A percentile compares a stretch with the other conserved stretches of the same genome.
These are phyloP conservation scores for Microctonus aethiopoides DNA, from an alignment of 2,888 invertebrate genomes.

Conservation along the genomic window DNA sequence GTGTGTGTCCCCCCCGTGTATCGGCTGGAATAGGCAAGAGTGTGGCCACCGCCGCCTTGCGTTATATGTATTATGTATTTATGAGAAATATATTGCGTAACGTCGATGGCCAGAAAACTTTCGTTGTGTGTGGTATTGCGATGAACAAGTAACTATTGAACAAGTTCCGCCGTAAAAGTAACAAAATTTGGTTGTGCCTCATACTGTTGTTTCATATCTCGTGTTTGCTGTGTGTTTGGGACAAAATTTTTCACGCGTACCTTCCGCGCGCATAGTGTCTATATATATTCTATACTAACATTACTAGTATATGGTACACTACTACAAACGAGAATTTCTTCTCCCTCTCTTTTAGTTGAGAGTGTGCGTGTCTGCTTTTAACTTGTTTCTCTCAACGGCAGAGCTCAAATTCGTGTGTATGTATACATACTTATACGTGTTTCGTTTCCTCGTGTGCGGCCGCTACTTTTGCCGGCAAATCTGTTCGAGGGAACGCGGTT, in stretches of 20 bases:
- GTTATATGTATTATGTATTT: slow-evolving; percentile 57
- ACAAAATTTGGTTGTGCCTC: not conserved
- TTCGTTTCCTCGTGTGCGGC: slow-evolving; percentile 31
- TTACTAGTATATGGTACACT: not conserved
- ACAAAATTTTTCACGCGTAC: slow-evolving; percentile 33
- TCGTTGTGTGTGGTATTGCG: slow-evolving; percentile 36
- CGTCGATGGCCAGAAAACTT: slow-evolving; percentile 54
- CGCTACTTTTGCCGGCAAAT: slow-evolving; percentile 42
- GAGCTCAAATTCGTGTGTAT: slow-evolving; percentile 10
- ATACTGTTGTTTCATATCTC: slow-evolving; percentile 5
- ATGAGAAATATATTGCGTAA: slow-evolving; percentile 62
- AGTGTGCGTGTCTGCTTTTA: slow-evolving; percentile 1
- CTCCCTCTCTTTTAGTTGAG: not conserved
- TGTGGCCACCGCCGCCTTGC: not conserved
- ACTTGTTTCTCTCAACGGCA: slow-evolving; percentile 17
- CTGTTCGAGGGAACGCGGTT: slow-evolving; percentile 35
- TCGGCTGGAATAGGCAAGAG: slow-evolving; percentile 38
- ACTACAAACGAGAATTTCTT: slow-evolving; percentile 12
- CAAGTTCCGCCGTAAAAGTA: not conserved
- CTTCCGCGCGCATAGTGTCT: slow-evolving; percentile 28
- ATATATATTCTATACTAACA: slow-evolving; percentile 6
- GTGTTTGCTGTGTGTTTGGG: not conserved
- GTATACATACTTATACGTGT: slow-evolving; percentile 19
- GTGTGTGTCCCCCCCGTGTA: not conserved
- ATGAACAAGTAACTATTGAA: slow-evolving; percentile 1